Base-by-base conservation (phyloP, 2,797 vertebrate species). In the Dromococcyx pavoninus region DNA sequence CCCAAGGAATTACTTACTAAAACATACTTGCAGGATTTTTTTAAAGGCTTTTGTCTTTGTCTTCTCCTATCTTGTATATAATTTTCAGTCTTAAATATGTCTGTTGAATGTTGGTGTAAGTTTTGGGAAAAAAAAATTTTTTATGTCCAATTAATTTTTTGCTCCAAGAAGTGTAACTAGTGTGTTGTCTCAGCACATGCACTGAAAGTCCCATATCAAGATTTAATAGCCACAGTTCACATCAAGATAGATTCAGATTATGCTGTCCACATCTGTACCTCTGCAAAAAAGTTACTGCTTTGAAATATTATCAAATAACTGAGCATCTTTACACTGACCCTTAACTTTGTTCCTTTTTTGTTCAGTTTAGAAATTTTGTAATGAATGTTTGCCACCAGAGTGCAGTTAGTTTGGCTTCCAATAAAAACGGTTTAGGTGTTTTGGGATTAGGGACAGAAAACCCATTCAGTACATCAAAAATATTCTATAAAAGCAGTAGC, bases 321-420 rank as follows among this genome's bases (percentile, higher is more conserved):
- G 46, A 75, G 16, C n/a, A 85, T 62, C 50, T 30, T 74, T 85
- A 61, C 15, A 43, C n/a, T 82, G 46, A 70, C 54, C 77, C 17
- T 32, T 93, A 53, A 89, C 39, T 75, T 94, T 82, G 48, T 72
- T 91, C 11, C 7, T 58, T 24, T 93, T 74, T 73, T 32, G 1
- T 81, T 80, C 70, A 23, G 32, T 86, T 96, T 82, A 60, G 67
- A 95, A 83, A 79, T 94, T 64, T 78, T 91, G 13, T 94, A 88
- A 75, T 65, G 46, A 93, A 60, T 82, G 28, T 81, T 95, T 94
- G 76, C 86, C 84, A 88, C 75, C 44, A 66, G 93, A 86, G 88
- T 86, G 24, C 56, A 89, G 43, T 95, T 95, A 56, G 53, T 89
- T 93, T 95, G n/a, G 21, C 80, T 91, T 93, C 54, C 95, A 96